Evolutionary conservation across 92 coral and sea anemone species (phyloP), one percentile per base, ranked within the genome.

Genomic region (Parazoanthus swiftii): DNA sequence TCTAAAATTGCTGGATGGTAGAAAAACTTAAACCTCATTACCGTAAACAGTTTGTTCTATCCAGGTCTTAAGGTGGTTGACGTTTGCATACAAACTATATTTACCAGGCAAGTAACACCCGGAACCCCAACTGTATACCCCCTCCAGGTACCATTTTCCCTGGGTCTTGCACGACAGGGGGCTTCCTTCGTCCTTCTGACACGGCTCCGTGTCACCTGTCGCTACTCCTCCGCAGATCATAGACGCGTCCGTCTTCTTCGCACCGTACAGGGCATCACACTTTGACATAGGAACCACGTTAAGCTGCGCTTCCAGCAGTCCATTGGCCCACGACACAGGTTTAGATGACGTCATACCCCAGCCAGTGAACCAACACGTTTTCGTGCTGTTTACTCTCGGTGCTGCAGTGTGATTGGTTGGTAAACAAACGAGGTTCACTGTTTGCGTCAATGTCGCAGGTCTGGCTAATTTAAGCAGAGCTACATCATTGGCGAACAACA

Each of bases 131-230:
- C 94, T 94, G 68, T 85, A 86, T 0, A 86, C 88, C 8, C 96
- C 96, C 77, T 92, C 93, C 21, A 94, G 92, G 88, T 74, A 92
- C 96, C 93, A 94, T 82, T 90, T 94, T 65, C 96, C 96, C 0
- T 39, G 86, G 92, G 89, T 67, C 89, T 92, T 89, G 54, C 94
- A 90, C 59, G 81, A 84, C 37, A 94, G 89, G 90, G 96, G 96
- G 7, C 92, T 94, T 77, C 96, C 96, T 33, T 90, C 90, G 71
- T 94, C 96, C 67, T 82, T 91, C 87, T 90, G 91, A 63, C 96
- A 94, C 33, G 92, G 94, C 44, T 92, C 93, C 35, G 90, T 88
- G 26, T 82, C 76, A 25, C 89, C 85, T 66, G 85, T 81, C 20
- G 37, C 88, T 48, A 90, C 89, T 15, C 90, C 90, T 16, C 93